Conservation (phyloP, 2,888 invertebrate genomes). For the Erpobdella octoculata region DNA sequence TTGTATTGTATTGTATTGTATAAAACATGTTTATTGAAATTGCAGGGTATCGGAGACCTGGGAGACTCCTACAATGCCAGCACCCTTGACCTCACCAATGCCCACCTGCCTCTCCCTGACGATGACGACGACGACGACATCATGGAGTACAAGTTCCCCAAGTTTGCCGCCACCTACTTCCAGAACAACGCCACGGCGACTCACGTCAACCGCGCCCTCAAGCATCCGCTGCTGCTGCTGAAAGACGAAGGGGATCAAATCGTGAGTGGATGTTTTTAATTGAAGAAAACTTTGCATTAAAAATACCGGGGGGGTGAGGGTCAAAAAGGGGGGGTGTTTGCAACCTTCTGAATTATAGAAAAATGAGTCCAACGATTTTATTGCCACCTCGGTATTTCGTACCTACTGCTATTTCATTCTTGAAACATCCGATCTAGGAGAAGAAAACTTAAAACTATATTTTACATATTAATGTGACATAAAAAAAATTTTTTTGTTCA, state of each 20-base stretch:
- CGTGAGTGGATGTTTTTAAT: conserved; percentile 56
- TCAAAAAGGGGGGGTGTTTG: too few relatives aligned
- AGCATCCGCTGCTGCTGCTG: conserved; percentile 81
- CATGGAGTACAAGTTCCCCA: conserved; percentile 93
- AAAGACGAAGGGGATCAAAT: conserved; percentile 89
- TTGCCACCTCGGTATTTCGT: too few relatives aligned
- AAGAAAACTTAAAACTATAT: too few relatives aligned
- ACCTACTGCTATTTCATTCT: too few relatives aligned
- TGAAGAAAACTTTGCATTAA: too few relatives aligned
- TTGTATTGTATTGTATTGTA: too few relatives aligned
- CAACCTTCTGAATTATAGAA: too few relatives aligned
- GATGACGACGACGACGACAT: conserved; percentile 67
- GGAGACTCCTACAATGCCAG: neutral
- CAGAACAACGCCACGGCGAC: conserved; percentile 76
- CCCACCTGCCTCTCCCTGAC: conserved; percentile 38
- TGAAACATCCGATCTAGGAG: too few relatives aligned
- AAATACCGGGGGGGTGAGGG: too few relatives aligned
- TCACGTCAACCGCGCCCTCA: conserved; percentile 85
- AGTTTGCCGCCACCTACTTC: conserved; percentile 97
- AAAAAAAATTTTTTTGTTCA: too few relatives aligned
- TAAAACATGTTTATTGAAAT: neutral
- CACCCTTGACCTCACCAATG: conserved; percentile 15
- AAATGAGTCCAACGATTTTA: too few relatives aligned
- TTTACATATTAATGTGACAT: too few relatives aligned
- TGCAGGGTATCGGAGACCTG: conserved; percentile 14